phyloP scores from a whole-genome alignment of 35 echinoderm and acorn worm genomes.

The Apostichopus californicus region DNA sequence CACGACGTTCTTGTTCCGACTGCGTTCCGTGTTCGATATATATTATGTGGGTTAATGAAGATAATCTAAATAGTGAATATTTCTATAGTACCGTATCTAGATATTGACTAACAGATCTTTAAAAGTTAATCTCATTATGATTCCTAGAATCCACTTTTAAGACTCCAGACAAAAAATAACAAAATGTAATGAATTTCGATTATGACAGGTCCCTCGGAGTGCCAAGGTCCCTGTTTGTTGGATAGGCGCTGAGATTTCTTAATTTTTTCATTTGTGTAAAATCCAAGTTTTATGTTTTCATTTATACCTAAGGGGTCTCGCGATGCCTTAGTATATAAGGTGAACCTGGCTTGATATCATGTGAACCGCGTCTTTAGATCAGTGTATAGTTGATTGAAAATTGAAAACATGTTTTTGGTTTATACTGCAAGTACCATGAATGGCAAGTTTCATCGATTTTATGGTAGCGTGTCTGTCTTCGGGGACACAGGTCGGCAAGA shows the following conservation, averaged over 20 bases:
- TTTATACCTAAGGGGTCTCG: background rate
- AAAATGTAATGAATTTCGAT: background rate
- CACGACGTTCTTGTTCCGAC: too few species aligned
- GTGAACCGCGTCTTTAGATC: background rate
- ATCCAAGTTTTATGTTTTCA: background rate
- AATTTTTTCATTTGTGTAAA: background rate
- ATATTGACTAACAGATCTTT: too few species aligned
- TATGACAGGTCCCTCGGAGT: background rate
- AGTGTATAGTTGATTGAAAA: background rate
- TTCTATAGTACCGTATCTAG: too few species aligned
- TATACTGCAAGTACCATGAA: background rate
- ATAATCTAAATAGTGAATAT: too few species aligned
- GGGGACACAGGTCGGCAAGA: too few species aligned
- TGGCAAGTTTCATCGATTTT: too few species aligned
- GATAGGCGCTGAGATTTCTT: background rate
- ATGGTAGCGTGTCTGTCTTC: too few species aligned
- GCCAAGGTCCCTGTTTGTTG: background rate
- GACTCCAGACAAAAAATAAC: background rate
- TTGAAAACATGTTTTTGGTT: slow-evolving; percentile 4
- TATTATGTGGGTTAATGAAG: too few species aligned
- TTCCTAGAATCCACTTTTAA: background rate
- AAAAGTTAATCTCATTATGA: too few species aligned
- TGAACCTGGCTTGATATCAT: background rate
- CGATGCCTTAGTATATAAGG: background rate
- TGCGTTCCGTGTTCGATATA: too few species aligned